Base-by-base conservation (phyloP, 1,140 invertebrate genomes). In the Cotesia glomerata region DNA sequence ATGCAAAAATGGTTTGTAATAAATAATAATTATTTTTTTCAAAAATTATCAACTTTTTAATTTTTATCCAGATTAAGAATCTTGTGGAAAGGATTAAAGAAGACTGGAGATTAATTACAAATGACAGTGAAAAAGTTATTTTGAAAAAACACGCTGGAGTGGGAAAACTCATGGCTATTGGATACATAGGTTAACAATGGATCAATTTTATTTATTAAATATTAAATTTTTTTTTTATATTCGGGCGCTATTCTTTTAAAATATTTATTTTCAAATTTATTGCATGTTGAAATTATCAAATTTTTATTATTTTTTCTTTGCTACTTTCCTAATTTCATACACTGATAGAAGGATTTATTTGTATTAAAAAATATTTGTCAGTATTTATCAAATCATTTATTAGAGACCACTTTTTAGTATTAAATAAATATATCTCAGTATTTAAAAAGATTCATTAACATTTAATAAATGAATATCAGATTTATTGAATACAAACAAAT, bases 1-100 rank as follows among this genome's bases (percentile, higher is more conserved):
- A 73, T 61, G 45, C 36, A 18, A 62, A 65, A 52, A 69, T 35
- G 61, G 72, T 73, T n/a, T 56, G 61, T 73, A 18, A 9, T 49
- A 3, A 49, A 49, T 8, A 49, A 49, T 8, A 11, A 62, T 56
- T 56, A 16, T 32, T 13, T 56, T n/a, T n/a, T 32, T 2, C 4
- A 16, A 1, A 16, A 9, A 56, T 16, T 0, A n/a, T 39, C 2
- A 35, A 36, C 3, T 13, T 63, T 39, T 3, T 4, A 8, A 63
- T 35, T 35, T 9, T 36, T 16, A 52, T 56, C 2, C 36, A 73
- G 72, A 64, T 73, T 51, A 65, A 32, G 11, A 56, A 3, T 9
- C 56, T 73, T n/a, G 7, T 73, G 13, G 26, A 65, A 49, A 61
- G 67, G 9, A 69, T 73, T 1, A n/a, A 49, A 49, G 36, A 56